Conservation (phyloP, 2,797 vertebrate genomes). For the Myotis myotis region DNA sequence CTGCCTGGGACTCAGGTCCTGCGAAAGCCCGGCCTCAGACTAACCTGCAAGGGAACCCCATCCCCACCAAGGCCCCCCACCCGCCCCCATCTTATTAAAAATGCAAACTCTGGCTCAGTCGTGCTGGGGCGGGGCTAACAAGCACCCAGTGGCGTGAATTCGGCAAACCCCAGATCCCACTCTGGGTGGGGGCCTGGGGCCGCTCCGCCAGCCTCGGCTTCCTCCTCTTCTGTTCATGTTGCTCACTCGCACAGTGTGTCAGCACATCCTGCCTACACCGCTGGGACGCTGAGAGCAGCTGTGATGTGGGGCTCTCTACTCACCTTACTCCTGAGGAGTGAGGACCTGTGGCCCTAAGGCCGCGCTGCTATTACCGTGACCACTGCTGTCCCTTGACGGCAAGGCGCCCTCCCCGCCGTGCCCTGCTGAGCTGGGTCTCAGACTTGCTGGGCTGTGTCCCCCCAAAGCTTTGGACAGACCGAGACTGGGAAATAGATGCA, state of each 20-base stretch:
- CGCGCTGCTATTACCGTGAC: background rate
- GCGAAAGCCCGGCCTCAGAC: background rate
- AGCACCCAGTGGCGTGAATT: too few species aligned
- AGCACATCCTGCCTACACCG: accelerated
- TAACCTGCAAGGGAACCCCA: background rate
- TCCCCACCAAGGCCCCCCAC: background rate
- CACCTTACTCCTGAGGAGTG: too few species aligned
- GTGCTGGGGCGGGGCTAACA: background rate
- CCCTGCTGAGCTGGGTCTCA: background rate
- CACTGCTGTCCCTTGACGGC: background rate
- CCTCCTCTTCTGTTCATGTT: background rate
- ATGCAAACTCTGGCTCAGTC: background rate
- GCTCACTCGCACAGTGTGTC: background rate
- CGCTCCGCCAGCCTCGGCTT: background rate
- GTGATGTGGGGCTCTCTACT: background rate
- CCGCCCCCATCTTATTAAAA: background rate
- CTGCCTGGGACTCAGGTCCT: background rate
- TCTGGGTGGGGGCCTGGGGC: background rate
- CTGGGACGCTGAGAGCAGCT: background rate
- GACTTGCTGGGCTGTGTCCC: background rate
- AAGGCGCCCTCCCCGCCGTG: background rate
- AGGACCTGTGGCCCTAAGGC: background rate
- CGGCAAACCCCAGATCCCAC: background rate
- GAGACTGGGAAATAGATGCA: background rate
- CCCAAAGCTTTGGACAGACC: background rate